Evolutionary conservation across 2,797 vertebrate species (phyloP).

Genomic region (Coluber constrictor): DNA sequence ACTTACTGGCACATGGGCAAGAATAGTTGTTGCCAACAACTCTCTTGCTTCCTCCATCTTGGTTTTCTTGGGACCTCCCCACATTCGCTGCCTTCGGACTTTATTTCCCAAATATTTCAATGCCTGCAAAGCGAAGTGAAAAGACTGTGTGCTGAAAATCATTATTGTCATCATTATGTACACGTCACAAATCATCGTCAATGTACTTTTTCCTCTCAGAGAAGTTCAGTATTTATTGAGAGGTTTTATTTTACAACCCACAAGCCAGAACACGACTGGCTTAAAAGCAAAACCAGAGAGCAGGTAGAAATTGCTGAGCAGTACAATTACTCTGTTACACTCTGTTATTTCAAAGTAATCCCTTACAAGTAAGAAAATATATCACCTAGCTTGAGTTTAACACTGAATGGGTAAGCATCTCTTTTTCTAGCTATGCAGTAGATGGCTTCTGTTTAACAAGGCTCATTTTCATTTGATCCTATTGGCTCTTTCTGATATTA

Average conservation of each 20-base stretch:
- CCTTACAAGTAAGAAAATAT: background rate
- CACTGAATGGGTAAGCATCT: background rate
- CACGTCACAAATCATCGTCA: background rate
- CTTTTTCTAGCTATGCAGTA: background rate
- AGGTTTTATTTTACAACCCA: background rate
- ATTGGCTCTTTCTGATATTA: background rate
- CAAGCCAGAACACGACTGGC: background rate
- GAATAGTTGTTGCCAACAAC: constrained; percentile 90
- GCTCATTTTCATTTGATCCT: background rate
- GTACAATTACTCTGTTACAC: background rate
- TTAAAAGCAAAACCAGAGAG: background rate
- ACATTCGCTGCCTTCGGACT: constrained; percentile 94
- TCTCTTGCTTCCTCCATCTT: constrained; percentile 98
- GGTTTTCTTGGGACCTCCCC: constrained; percentile 97
- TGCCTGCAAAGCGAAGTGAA: constrained; percentile 74
- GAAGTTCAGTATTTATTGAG: background rate
- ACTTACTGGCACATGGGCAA: constrained; percentile 93
- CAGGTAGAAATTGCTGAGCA: background rate
- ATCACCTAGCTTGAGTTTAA: background rate
- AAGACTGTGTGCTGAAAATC: background rate
- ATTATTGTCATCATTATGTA: background rate
- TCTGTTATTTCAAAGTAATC: background rate
- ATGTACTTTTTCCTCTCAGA: background rate
- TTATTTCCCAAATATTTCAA: constrained; percentile 96
- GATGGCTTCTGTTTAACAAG: background rate